A percentile compares a stretch with the other conserved stretches of the same genome.
These are phyloP conservation scores for Emydura subglobosa DNA, from an alignment of 2,113 vertebrate species.

Conservation along the genomic window DNA sequence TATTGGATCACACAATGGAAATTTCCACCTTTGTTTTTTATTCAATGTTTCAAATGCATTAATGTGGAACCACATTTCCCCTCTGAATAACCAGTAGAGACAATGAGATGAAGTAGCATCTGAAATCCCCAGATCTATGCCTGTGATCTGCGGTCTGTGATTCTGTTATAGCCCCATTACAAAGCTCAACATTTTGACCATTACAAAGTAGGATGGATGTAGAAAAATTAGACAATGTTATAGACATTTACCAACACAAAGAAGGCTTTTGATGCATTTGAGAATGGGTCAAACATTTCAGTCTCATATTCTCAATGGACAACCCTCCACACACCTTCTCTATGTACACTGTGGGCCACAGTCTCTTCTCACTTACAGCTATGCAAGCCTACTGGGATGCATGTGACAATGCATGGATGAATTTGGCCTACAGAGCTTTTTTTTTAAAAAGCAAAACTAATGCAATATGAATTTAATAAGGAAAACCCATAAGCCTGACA, in stretches of 20 bases:
- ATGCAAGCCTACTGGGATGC: neutral
- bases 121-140: neutral
- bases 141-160: neutral
- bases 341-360: neutral
- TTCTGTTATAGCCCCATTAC: neutral
- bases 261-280: neutral
- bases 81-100: neutral
- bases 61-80: neutral
- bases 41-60: conserved; percentile 11
- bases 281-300: neutral
- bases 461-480: neutral
- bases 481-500: neutral
- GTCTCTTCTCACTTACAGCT: neutral
- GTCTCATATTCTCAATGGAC: neutral
- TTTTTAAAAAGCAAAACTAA: neutral
- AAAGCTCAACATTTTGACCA: neutral
- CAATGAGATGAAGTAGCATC: neutral
- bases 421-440: neutral
- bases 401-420: neutral
- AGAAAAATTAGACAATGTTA: neutral
- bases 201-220: neutral
- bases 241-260: neutral
- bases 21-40: neutral
- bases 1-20: neutral
- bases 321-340: neutral